These are phyloP conservation scores for Circaetus gallicus DNA, from an alignment of 2,113 vertebrate genomes.

Conservation along the genomic window DNA sequence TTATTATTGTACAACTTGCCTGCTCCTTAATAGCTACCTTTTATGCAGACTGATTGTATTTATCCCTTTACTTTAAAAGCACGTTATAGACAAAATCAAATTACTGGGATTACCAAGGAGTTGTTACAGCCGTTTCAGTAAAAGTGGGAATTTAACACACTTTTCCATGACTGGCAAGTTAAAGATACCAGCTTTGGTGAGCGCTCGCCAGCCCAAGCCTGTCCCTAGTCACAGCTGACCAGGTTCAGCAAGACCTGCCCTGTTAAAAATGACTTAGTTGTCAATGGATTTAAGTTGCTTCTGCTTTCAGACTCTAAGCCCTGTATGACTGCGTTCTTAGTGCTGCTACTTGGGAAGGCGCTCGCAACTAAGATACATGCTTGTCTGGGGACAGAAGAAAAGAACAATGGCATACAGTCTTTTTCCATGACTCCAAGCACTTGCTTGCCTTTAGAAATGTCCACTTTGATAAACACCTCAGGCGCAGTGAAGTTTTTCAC, in stretches of 20 bases:
- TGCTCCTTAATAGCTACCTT: slow-evolving; percentile 51
- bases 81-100: slow-evolving; percentile 55
- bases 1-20: slow-evolving; percentile 36
- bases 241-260: neutral
- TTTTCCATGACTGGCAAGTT: neutral
- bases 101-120: slow-evolving; percentile 31
- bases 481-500: neutral
- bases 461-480: neutral
- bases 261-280: neutral
- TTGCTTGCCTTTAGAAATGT: neutral
- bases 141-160: slow-evolving; percentile 25
- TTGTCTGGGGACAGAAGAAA: neutral
- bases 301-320: neutral
- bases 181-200: neutral
- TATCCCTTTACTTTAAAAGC: slow-evolving; percentile 73
- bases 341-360: neutral
- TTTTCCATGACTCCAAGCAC: neutral
- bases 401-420: rapidly evolving
- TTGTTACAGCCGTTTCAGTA: neutral
- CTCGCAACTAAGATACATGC: neutral
- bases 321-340: neutral
- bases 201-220: neutral
- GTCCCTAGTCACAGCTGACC: neutral
- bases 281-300: neutral
- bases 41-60: slow-evolving; percentile 48